Conservation (phyloP, 2,888 invertebrate species). For the Eupeodes latifasciatus region DNA sequence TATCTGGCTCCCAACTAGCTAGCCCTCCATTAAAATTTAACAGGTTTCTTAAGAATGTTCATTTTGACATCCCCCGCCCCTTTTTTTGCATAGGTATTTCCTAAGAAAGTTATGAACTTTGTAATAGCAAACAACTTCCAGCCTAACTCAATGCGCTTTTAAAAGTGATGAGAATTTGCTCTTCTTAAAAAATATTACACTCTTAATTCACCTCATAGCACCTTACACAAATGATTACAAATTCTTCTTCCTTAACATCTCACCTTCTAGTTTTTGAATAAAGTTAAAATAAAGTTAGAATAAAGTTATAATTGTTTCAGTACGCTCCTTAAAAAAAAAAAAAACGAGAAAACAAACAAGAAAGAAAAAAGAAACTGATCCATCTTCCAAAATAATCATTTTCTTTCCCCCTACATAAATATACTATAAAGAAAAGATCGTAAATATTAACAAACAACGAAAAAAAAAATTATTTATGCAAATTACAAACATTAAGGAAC, state of each 20-base stretch:
- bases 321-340: background rate
- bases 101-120: too few relatives aligned
- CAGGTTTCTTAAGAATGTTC: too few relatives aligned
- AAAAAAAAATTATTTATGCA: constrained; percentile 15
- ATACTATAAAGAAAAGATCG: background rate
- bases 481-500: constrained; percentile 31
- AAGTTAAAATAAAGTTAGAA: background rate
- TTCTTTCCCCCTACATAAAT: background rate
- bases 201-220: background rate
- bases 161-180: background rate
- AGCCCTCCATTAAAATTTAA: too few relatives aligned
- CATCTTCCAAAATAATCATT: constrained; percentile 12
- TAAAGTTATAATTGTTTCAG: constrained; percentile 8
- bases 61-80: too few relatives aligned
- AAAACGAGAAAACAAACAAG: too few relatives aligned
- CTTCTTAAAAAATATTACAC: background rate
- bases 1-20: too few relatives aligned
- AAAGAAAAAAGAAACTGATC: constrained; percentile 10
- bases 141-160: too few relatives aligned
- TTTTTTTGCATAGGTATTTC: too few relatives aligned
- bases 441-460: background rate
- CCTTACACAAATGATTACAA: background rate
- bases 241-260: constrained; percentile 2
- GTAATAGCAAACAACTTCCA: too few relatives aligned
- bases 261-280: constrained; percentile 2